Percentiles rank a stretch among this genome's conserved stretches.
Evolutionary conservation across 2,888 invertebrate genomes (phyloP).

Genomic region (Sipha maydis): DNA sequence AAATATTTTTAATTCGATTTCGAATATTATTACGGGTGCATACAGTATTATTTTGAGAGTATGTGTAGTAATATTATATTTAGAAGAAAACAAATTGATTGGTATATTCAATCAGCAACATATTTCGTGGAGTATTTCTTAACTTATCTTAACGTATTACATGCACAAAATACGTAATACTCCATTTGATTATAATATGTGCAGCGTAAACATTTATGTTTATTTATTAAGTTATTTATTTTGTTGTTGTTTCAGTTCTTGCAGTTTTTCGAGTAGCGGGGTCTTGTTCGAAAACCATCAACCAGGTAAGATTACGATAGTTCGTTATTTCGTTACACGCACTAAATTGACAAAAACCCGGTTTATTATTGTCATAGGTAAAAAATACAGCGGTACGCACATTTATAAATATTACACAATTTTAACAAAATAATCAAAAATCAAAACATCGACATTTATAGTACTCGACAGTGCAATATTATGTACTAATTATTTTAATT

Average conservation of each 20-base stretch:
- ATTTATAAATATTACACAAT: not conserved
- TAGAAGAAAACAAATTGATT: not conserved
- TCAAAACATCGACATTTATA: not conserved
- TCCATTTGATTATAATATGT: not conserved
- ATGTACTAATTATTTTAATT: too few species aligned
- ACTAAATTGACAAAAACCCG: not conserved
- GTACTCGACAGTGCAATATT: not conserved
- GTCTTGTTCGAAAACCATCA: constrained; percentile 31
- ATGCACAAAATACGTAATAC: not conserved
- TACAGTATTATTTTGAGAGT: not conserved
- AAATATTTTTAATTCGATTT: not conserved
- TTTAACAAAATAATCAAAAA: not conserved
- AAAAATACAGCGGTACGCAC: not conserved
- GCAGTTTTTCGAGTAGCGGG: constrained; percentile 10
- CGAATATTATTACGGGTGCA: not conserved
- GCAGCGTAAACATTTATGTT: too few species aligned
- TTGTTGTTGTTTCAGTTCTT: constrained; percentile 49
- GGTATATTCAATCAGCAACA: not conserved
- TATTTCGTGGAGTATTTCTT: not conserved
- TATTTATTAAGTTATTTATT: not conserved
- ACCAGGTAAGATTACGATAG: constrained; percentile 37
- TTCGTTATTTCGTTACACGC: not conserved
- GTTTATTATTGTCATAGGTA: not conserved
- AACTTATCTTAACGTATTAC: not conserved
- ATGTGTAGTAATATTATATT: not conserved